Percentiles rank a stretch among this genome's conserved stretches.
These are phyloP conservation scores for Monarcha castaneiventris DNA, from an alignment of 2,113 vertebrate genomes.

Conservation along the genomic window DNA sequence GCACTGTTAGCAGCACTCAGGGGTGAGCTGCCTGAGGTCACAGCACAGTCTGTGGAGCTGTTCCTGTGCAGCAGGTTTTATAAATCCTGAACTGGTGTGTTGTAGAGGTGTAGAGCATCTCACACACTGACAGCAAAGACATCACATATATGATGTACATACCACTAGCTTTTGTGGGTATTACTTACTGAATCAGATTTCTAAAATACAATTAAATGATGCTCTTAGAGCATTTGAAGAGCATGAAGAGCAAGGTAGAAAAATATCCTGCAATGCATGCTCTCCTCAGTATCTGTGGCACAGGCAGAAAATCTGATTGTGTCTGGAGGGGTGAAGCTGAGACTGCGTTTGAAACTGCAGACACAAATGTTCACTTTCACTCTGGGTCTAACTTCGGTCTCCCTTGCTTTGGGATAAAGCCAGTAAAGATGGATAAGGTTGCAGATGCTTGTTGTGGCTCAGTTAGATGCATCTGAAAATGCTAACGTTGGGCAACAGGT, in stretches of 20 bases:
- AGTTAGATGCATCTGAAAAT: background rate
- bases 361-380: fast-evolving
- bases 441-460: background rate
- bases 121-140: background rate
- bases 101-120: background rate
- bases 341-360: background rate
- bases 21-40: background rate
- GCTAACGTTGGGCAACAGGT: background rate
- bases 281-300: background rate
- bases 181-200: background rate
- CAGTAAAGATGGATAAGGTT: background rate
- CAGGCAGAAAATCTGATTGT: background rate
- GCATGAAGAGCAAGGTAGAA: background rate
- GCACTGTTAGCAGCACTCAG: background rate
- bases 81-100: background rate
- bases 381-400: background rate
- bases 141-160: background rate
- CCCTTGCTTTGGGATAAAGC: background rate
- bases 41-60: background rate
- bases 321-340: background rate
- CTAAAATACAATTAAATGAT: background rate
- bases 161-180: background rate
- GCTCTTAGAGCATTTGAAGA: background rate
- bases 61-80: background rate
- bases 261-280: background rate